Evolutionary conservation across 1,140 invertebrate genomes (phyloP), one percentile per base, ranked within the genome.

Genomic region (Xylocopa sonorina): DNA sequence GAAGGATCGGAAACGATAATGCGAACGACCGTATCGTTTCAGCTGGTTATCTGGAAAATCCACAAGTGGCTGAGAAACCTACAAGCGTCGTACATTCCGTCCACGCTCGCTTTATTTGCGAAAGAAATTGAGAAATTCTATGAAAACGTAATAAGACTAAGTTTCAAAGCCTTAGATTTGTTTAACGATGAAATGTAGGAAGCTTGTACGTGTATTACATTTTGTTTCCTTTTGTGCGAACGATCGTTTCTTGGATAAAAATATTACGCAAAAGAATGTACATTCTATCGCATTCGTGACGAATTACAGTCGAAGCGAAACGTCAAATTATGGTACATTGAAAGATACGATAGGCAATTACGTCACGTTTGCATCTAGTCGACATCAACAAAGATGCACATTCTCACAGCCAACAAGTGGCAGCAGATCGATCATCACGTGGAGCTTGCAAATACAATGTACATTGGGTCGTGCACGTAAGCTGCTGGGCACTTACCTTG

Each of bases 321-420:
- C 10, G 18, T 27, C 2, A 27, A 51, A 21, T 51, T 9, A 12
- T 9, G 29, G n/a, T n/a, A n/a, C n/a, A 34, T 14, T 29, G 0
- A 9, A 10, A 18, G 10, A 27, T 9, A 68, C 10, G 5, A 16
- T 3, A 5, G 1, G 4, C 0, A 38, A 60, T 50, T 55, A 14
- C 14, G 14, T 32, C 18, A 50, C 2, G 10, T 60, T 50, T 24
- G 60, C 48, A 51, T 41, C 43, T 16, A n/a, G 29, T 24, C 3
- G 34, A 63, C 48, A 55, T 78, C 38, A 46, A 24, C 58, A n/a
- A 24, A 64, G 38, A 7, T 53, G 50, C 46, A 69, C 34, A 69
- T 79, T 63, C 80, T 60, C 51, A 53, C 58, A 41, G 32, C 83
- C 82, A 85, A 85, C 83, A 85, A 84, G 83, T 85, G 83, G 83